Base-by-base conservation (phyloP, 2,113 vertebrate genomes). In the Chitala chitala region DNA sequence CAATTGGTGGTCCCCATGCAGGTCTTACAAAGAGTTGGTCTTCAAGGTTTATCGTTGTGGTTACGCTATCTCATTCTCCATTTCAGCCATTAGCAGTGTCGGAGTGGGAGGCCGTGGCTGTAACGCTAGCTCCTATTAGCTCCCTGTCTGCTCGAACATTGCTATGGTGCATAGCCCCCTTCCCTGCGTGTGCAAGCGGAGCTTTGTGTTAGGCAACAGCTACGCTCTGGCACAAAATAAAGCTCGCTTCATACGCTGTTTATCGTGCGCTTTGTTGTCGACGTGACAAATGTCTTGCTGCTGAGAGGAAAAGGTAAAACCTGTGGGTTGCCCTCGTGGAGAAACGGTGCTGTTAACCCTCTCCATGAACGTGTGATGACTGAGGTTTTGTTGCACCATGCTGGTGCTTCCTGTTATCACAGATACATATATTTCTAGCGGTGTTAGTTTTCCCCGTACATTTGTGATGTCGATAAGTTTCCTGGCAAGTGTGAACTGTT, bases 1-100 rank as follows among this genome's bases (percentile, higher is more conserved):
- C 81, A 58, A 79, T 82, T 86, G 87, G 88, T 81, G 82, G 88
- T 84, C 80, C 29, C 20, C 74, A 61, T 77, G 79, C 80, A 69
- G 58, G 36, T 68, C 81, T 46, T 77, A 53, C 24, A 75, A 33
- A 38, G 6, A 76, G 72, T 22, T 63, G 66, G 87, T 84, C 74
- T 72, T 74, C 26, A 77, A 77, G 68, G 38, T 76, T 88, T 83
- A 82, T 84, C 81, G 29, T 78, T 79, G 61, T 84, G 87, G 87
- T 86, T 88, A 8, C 20, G 59, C 31, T 46, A 6, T 5, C 44
- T 46, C 44, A 12, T 46, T 46, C 44, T 46, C 5, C 5, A 3
- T 6, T 59, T 59, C 51, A 12, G 44, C 44, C 44, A 46, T 20
- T 73, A 15, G 38, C 38, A 24, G 2, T 38, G 4, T 22, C 48